Conservation (phyloP, 1,140 invertebrate genomes). For the Drosophila obscura region DNA sequence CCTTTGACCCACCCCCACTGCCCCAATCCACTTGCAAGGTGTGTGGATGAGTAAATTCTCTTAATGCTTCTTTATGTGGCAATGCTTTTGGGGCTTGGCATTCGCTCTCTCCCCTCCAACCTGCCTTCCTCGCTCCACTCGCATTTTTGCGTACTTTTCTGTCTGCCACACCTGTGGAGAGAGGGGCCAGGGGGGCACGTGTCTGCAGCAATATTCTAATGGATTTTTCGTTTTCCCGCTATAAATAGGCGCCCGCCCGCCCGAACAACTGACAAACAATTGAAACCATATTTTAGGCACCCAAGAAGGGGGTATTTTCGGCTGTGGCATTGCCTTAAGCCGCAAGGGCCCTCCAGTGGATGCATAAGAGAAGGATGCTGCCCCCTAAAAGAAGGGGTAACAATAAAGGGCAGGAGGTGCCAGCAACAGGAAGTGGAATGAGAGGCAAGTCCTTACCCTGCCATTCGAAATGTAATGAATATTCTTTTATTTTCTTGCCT, state of each 20-base stretch:
- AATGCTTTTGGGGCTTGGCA: slow-evolving; percentile 29
- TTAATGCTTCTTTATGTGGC: slow-evolving; percentile 64
- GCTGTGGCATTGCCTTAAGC: too few relatives aligned
- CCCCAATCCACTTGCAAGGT: background rate
- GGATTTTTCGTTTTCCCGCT: slow-evolving; percentile 47
- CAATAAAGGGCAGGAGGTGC: too few relatives aligned
- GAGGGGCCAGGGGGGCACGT: slow-evolving; percentile 7
- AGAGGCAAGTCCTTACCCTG: too few relatives aligned
- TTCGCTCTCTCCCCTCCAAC: background rate
- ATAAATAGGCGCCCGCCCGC: slow-evolving; percentile 20
- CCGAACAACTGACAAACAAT: slow-evolving; percentile 30
- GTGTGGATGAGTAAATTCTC: slow-evolving; percentile 17
- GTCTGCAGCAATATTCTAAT: slow-evolving; percentile 61
- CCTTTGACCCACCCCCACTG: too few relatives aligned
- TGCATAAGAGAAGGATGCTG: too few relatives aligned
- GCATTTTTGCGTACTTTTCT: slow-evolving; percentile 18
- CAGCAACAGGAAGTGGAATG: too few relatives aligned
- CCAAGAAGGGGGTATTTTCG: slow-evolving; percentile 15
- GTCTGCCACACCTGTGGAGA: slow-evolving; percentile 15
- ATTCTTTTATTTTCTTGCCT: slow-evolving; percentile 1
- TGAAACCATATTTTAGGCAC: slow-evolving; percentile 31
- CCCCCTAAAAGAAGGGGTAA: too few relatives aligned
- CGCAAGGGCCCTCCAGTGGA: too few relatives aligned
- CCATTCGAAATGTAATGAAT: too few relatives aligned
- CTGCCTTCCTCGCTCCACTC: slow-evolving; percentile 14